phyloP scores from a whole-genome alignment of 2,888 invertebrate genomes.

The Galerucella pusilla region DNA sequence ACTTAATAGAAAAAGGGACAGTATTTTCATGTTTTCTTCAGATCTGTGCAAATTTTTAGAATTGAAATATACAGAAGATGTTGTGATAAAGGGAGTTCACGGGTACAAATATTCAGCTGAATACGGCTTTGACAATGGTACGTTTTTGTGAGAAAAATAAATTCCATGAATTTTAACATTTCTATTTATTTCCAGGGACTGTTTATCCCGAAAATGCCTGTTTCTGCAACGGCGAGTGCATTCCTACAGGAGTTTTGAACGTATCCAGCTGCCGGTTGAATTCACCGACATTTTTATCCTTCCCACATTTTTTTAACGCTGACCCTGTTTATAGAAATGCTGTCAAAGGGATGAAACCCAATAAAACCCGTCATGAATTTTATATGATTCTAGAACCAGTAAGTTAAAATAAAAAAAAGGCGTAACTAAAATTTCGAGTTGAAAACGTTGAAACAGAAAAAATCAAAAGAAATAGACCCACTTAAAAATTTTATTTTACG shows the following conservation, averaged over 20 bases:
- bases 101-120: constrained; percentile 76
- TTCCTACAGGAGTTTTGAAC: constrained; percentile 79
- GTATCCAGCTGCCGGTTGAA: constrained; percentile 79
- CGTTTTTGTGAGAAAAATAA: constrained; percentile 31
- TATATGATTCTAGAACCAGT: constrained; percentile 81
- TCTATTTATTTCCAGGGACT: constrained; percentile 66
- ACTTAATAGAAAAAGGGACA: constrained; percentile 71
- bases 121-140: constrained; percentile 76
- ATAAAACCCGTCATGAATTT: constrained; percentile 77
- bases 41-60: constrained; percentile 79
- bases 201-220: constrained; percentile 72
- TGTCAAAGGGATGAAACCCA: constrained; percentile 76
- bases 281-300: constrained; percentile 84
- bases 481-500: too few relatives aligned
- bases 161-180: not conserved
- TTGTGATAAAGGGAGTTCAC: constrained; percentile 69
- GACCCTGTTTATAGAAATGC: constrained; percentile 73
- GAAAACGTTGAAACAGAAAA: too few relatives aligned
- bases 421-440: not conserved
- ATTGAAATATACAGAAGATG: constrained; percentile 72
- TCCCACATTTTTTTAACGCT: constrained; percentile 83
- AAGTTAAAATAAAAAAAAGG: constrained; percentile 52
- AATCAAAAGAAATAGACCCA: too few relatives aligned
- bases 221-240: constrained; percentile 80
- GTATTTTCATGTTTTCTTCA: constrained; percentile 74